Base-by-base conservation (phyloP, 1,140 invertebrate genomes). In the Drosophila nigrodunni region DNA sequence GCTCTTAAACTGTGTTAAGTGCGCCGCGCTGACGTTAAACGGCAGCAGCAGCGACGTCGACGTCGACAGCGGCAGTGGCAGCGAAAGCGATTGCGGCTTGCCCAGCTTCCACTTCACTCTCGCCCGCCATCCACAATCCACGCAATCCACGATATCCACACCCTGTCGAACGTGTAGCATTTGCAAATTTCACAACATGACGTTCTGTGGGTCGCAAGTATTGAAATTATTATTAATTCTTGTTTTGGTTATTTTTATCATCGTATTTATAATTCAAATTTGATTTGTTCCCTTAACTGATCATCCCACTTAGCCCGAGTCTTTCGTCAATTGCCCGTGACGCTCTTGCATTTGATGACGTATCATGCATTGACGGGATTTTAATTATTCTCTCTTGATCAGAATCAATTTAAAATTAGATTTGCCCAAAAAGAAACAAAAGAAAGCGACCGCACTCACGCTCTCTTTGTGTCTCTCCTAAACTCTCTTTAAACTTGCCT, bases 1-100 rank as follows among this genome's bases (percentile, higher is more conserved):
- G 64, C 41, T 67, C 70, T 46, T 61, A 52, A 77, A 78, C 77
- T 78, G 77, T 78, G 77, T 78, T 78, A 78, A 78, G 61, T 78
- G 62, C 62, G 54, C 70, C 52, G 35, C 50, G 37, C 18, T 79
- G 70, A 74, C 77, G 70, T 74, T 60, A 47, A 67, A 47, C 55
- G 21, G 13, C 39, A 46, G 41, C 50, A 34, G 18, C 44, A 15
- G 50, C 30, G 15, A 4, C 55, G 18, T 7, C 47, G 10, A 49
- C 25, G 1, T 2, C 6, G 25, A 1, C 25, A 6, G 25, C 3
- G 25, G 25, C 25, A 3, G 25, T 25, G 25, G 4, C 25, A 25
- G 25, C 4, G 25, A 25, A 2, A 25, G 25, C 4, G 25, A 25
- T 4, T 25, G 25, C 25, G 25, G 25, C 25, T 3, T 25, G 2